Evolutionary conservation across 2,113 vertebrate species (phyloP).

Genomic region (Guaruba guarouba): DNA sequence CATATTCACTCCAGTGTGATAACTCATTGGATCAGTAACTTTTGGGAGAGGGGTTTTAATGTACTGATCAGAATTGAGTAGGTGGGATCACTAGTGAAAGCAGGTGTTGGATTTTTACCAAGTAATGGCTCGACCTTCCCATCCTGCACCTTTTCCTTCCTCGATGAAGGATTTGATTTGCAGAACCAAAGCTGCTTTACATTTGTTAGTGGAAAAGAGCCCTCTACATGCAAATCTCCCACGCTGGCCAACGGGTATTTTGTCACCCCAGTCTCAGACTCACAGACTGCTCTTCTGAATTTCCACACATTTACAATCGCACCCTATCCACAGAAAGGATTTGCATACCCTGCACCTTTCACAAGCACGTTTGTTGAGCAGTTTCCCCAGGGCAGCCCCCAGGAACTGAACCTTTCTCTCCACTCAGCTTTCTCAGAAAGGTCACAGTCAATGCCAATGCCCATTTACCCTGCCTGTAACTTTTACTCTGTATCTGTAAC

Average conservation of each 20-base stretch:
- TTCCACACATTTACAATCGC: fast-evolving
- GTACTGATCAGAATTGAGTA: neutral
- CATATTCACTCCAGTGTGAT: fast-evolving
- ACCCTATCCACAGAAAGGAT: neutral
- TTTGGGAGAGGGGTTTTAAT: neutral
- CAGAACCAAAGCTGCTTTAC: neutral
- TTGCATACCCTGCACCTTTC: neutral
- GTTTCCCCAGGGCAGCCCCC: neutral
- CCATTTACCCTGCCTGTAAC: neutral
- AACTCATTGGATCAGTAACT: neutral
- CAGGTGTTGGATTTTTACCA: neutral
- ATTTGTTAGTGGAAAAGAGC: neutral
- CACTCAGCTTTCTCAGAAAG: neutral
- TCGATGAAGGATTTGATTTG: neutral
- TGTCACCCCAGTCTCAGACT: neutral
- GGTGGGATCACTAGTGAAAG: neutral
- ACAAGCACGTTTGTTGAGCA: neutral
- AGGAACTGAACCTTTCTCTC: neutral
- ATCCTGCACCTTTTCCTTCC: neutral
- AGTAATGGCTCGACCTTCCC: neutral
- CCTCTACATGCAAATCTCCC: neutral
- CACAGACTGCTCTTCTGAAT: neutral
- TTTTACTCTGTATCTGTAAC: neutral
- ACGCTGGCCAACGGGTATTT: neutral
- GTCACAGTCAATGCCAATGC: fast-evolving